Base-by-base conservation (phyloP, 2,113 vertebrate species). In the Bubo bubo region DNA sequence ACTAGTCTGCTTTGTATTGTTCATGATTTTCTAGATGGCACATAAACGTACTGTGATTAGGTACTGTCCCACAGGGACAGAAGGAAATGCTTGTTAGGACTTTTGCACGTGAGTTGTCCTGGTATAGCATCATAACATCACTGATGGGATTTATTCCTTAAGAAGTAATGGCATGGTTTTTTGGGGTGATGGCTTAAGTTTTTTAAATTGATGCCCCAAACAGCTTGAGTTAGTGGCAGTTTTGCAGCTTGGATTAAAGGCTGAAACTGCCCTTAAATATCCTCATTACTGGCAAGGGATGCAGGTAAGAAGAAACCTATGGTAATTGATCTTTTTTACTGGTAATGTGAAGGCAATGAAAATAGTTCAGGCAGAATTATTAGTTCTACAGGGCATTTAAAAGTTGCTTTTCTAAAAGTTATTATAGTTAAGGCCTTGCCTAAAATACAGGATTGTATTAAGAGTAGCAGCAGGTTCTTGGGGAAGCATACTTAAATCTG, bases 71-170 rank as follows among this genome's bases (percentile, higher is more conserved):
- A 34, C 8, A 4, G 19, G 49, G 70, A 81, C 20, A 35, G 1
- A 5, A 53, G 53, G 37, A 53, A 60, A 18, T 30, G 21, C 12
- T 68, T 50, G 71, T 37, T 22, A 30, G 35, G 16, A 19, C 17
- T 35, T 37, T 30, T 6, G 28, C 9, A 14, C 5, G 1, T 2
- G 0, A 27, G 5, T 39, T 58, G 34, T 58, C 39, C 59, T 37
- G 17, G 6, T 47, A 7, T 21, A 50, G 28, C 56, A 34, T 71
- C 2, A 0, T 50, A 26, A 39, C 35, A 8, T 22, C 68, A 22
- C 80, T 20, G 22, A 11, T 50, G 49, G 55, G 41, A 50, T 93
- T 43, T 68, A 60, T 30, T 55, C 59, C 35, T 60, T 15, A 60
- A 60, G 49, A 75, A 53, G 55, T 76, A 32, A 21, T 50, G 49